A percentile compares a stretch with the other conserved stretches of the same genome.
phyloP scores from a whole-genome alignment of 2,888 invertebrate species.

The Mylabris sibirica region DNA sequence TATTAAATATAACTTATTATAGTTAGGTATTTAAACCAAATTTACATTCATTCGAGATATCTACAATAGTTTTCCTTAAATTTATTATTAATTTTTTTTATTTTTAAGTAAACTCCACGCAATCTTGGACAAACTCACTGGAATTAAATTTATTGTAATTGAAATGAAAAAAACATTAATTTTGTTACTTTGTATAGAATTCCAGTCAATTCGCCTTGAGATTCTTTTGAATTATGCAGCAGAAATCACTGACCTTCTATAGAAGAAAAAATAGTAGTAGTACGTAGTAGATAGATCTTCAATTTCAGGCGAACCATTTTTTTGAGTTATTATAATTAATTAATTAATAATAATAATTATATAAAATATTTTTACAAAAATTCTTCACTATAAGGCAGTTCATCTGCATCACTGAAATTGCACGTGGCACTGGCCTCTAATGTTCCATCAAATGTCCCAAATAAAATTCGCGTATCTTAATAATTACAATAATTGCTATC shows the following conservation, averaged over 20 bases:
- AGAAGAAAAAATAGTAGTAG: no score
- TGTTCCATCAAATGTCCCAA: slow-evolving; percentile 46
- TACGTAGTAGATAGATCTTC: slow-evolving; percentile 38
- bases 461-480: slow-evolving; percentile 47
- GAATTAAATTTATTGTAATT: slow-evolving; percentile 30
- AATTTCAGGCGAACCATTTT: slow-evolving; percentile 34
- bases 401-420: slow-evolving; percentile 54
- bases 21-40: slow-evolving; percentile 51
- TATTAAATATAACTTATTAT: slow-evolving; percentile 45
- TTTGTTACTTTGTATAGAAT: slow-evolving; percentile 16
- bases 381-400: slow-evolving; percentile 41
- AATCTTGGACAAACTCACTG: slow-evolving; percentile 43
- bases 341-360: slow-evolving; percentile 43
- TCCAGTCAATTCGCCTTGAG: slow-evolving; percentile 43
- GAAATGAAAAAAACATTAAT: neutral
- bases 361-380: slow-evolving; percentile 46
- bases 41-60: slow-evolving; percentile 59
- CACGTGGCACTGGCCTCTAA: slow-evolving; percentile 61
- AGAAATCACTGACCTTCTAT: slow-evolving; percentile 52
- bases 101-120: neutral
- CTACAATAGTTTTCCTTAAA: slow-evolving; percentile 46
- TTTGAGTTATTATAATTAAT: slow-evolving; percentile 12
- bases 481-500: slow-evolving; percentile 56
- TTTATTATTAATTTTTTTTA: slow-evolving; percentile 39
- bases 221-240: slow-evolving; percentile 42